Conservation (phyloP, 2,797 vertebrate genomes). For the Acipenser oxyrinchus region DNA sequence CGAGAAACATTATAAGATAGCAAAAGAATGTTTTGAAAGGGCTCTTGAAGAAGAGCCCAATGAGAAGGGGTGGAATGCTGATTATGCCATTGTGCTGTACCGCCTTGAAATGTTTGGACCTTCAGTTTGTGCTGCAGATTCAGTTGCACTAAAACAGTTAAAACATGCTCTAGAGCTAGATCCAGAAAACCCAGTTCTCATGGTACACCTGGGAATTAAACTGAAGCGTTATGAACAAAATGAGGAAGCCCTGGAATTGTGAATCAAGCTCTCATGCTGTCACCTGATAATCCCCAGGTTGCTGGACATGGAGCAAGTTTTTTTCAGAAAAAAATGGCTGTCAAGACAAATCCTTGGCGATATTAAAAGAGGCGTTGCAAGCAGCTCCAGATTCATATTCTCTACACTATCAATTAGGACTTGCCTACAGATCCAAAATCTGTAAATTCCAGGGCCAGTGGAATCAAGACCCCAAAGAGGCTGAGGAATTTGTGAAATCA, state of each 20-base stretch:
- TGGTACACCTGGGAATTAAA: slow-evolving; percentile 53
- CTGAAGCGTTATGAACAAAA: slow-evolving; percentile 24
- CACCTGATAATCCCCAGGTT: slow-evolving; percentile 45
- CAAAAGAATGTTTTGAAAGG: slow-evolving; percentile 56
- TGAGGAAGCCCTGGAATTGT: slow-evolving; percentile 50
- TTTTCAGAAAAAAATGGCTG: slow-evolving; percentile 45
- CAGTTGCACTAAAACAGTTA: slow-evolving; percentile 36
- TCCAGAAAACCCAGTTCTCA: slow-evolving; percentile 41
- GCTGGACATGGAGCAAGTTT: slow-evolving; percentile 57
- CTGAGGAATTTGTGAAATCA: slow-evolving; percentile 25
- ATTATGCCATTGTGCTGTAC: slow-evolving; percentile 53
- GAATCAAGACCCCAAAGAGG: slow-evolving; percentile 15
- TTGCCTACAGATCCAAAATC: slow-evolving; percentile 47
- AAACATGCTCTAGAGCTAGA: slow-evolving; percentile 44
- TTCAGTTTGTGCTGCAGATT: accelerated
- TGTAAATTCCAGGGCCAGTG: not conserved
- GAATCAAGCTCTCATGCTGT: slow-evolving; percentile 43
- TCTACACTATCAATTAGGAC: slow-evolving; percentile 60
- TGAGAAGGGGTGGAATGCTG: slow-evolving; percentile 48
- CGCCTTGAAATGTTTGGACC: slow-evolving; percentile 31
- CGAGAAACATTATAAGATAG: slow-evolving; percentile 36
- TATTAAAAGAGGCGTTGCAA: slow-evolving; percentile 45
- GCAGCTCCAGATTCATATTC: slow-evolving; percentile 36
- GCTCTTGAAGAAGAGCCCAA: slow-evolving; percentile 53
- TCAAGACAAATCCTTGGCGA: slow-evolving; percentile 33